These are phyloP conservation scores for Sericinus montela DNA, from an alignment of 2,888 invertebrate genomes.

Conservation along the genomic window DNA sequence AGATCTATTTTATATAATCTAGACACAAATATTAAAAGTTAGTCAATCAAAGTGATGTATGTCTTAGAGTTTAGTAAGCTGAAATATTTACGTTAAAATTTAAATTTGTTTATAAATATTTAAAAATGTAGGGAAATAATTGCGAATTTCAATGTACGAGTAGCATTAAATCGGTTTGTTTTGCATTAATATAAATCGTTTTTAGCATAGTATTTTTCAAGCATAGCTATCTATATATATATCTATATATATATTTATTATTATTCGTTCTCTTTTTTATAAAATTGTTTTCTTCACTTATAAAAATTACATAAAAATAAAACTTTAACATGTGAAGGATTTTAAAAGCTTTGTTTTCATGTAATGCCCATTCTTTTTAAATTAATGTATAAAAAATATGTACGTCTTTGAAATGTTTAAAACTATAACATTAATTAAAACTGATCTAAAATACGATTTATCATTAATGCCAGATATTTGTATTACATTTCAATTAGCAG, in stretches of 20 bases:
- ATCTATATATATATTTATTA: too few species aligned
- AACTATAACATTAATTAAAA: not conserved
- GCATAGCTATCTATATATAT: too few species aligned
- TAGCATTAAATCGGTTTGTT: not conserved
- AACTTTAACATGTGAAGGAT: too few species aligned
- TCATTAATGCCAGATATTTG: slow-evolving; percentile 4
- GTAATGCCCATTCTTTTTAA: too few species aligned
- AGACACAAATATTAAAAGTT: slow-evolving; percentile 70
- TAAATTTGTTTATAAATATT: slow-evolving; percentile 19
- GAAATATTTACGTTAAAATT: slow-evolving; percentile 29
- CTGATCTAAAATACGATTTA: slow-evolving; percentile 15
- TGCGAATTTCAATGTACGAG: slow-evolving; percentile 3
- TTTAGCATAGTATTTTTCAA: slow-evolving; percentile 12
- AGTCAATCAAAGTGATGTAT: slow-evolving; percentile 54
- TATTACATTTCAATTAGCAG: not conserved
- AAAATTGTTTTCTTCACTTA: too few species aligned
- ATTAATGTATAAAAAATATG: too few species aligned
- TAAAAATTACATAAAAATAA: too few species aligned
- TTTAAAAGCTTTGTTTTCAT: too few species aligned
- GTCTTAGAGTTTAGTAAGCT: slow-evolving; percentile 50
- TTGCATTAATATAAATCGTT: slow-evolving; percentile 11
- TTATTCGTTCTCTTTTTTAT: too few species aligned
- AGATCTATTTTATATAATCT: slow-evolving; percentile 77
- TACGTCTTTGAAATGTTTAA: too few species aligned
- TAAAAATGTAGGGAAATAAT: slow-evolving; percentile 5